Evolutionary conservation across 2,888 invertebrate genomes (phyloP).

Genomic region (Bimastos eiseni): DNA sequence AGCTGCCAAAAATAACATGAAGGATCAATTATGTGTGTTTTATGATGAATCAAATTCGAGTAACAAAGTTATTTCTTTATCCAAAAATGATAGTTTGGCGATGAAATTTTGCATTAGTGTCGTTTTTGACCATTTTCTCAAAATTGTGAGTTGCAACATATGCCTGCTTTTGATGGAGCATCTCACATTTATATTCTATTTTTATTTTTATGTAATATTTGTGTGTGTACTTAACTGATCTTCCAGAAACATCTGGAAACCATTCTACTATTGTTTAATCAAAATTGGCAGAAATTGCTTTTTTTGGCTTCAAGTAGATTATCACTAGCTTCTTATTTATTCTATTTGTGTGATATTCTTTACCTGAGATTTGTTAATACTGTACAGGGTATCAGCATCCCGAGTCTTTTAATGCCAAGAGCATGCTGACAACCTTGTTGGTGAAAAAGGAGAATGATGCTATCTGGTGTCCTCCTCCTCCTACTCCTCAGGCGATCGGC

Average conservation of each 20-base stretch:
- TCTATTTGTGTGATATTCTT: not conserved
- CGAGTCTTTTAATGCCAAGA: slow-evolving; percentile 42
- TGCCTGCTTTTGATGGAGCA: too few species aligned
- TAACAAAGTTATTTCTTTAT: too few species aligned
- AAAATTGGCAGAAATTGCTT: not conserved
- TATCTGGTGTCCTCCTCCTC: not conserved
- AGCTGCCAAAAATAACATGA: too few species aligned
- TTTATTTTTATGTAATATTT: not conserved
- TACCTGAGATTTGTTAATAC: not conserved
- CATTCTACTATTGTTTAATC: not conserved
- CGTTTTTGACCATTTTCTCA: too few species aligned
- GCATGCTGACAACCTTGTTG: slow-evolving; percentile 35
- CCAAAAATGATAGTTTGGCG: too few species aligned
- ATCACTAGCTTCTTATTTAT: not conserved
- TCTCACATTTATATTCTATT: too few species aligned
- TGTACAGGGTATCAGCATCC: slow-evolving; percentile 38
- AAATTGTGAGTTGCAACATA: too few species aligned
- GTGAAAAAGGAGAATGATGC: not conserved
- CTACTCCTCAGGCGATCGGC: too few species aligned
- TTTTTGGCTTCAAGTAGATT: not conserved
- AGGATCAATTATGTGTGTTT: too few species aligned
- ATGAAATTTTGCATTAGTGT: too few species aligned
- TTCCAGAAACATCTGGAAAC: not conserved
- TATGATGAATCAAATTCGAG: too few species aligned
- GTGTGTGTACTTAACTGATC: not conserved